Evolutionary conservation across 2,888 invertebrate species (phyloP).

Genomic region (Pammene fasciana): DNA sequence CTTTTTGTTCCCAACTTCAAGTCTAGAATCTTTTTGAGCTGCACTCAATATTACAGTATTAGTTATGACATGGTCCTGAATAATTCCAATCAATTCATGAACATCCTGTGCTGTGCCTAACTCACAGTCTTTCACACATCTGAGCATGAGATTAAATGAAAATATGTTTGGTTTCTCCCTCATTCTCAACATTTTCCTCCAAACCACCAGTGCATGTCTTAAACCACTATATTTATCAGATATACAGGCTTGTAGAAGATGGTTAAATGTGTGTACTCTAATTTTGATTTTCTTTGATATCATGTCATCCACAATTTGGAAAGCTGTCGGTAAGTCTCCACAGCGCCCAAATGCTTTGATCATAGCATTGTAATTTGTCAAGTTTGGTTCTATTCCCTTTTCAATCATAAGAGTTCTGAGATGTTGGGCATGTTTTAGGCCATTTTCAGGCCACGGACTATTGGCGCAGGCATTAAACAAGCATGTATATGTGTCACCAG

Average conservation of each 20-base stretch:
- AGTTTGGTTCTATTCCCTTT: slow-evolving; percentile 87
- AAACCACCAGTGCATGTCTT: slow-evolving; percentile 91
- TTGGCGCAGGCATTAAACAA: slow-evolving; percentile 95
- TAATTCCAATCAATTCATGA: slow-evolving; percentile 73
- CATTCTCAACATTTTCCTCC: slow-evolving; percentile 90
- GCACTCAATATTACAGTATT: slow-evolving; percentile 43
- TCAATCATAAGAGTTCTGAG: slow-evolving; percentile 87
- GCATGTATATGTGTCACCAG: slow-evolving; percentile 90
- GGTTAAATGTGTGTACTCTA: slow-evolving; percentile 88
- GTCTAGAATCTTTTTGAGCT: slow-evolving; percentile 45
- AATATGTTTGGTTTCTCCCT: slow-evolving; percentile 87
- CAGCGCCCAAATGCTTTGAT: slow-evolving; percentile 95
- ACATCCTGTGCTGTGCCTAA: slow-evolving; percentile 86
- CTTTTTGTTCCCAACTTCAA: slow-evolving; percentile 43
- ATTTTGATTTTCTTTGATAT: slow-evolving; percentile 83
- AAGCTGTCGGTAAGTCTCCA: slow-evolving; percentile 90
- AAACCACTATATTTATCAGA: slow-evolving; percentile 91
- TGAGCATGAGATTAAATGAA: slow-evolving; percentile 91
- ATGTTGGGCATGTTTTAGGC: slow-evolving; percentile 86
- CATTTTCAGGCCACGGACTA: slow-evolving; percentile 87
- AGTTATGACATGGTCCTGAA: slow-evolving; percentile 57
- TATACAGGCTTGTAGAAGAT: slow-evolving; percentile 93
- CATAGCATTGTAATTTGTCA: slow-evolving; percentile 93
- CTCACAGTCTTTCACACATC: slow-evolving; percentile 91
- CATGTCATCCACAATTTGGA: slow-evolving; percentile 94